Evolutionary conservation across 1,140 invertebrate species (phyloP), one percentile per base, ranked within the genome.

Genomic region (Leucophenga varia): DNA sequence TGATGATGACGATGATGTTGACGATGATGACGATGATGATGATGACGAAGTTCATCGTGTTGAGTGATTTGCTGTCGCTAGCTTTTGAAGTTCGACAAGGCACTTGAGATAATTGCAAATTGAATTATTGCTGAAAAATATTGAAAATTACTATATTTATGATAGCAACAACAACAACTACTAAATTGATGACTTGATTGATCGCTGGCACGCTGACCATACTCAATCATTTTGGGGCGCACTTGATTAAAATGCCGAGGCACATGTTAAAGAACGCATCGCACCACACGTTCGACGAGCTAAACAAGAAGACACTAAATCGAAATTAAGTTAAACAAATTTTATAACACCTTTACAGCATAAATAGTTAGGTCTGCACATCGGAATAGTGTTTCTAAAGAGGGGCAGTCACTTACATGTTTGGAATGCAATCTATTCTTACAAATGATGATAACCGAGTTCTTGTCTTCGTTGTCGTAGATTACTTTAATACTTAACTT

Each of bases 321-420:
- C 59, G 49, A 71, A 72, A 72, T 72, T 72, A 72, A 72, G 64
- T 61, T 72, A 68, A 72, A 72, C 68, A 72, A 72, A 72, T 72
- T 72, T 72, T 72, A 63, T 72, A 72, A 72, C 69, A 72, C 69
- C 64, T 72, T 65, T 61, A 57, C 52, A 52, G 56, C 53, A 53
- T 53, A 59, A 65, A 59, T n/a, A 64, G 60, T 57, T 55, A 50
- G 42, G 51, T 38, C 30, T 34, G 25, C 22, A 25, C n/a, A n/a
- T n/a, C n/a, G n/a, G n/a, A n/a, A n/a, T n/a, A n/a, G n/a, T n/a
- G n/a, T n/a, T n/a, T n/a, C n/a, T n/a, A n/a, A n/a, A n/a, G n/a
- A n/a, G n/a, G n/a, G n/a, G n/a, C n/a, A n/a, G n/a, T n/a, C n/a
- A n/a, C n/a, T n/a, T n/a, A n/a, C n/a, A n/a, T n/a, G n/a, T 25